Evolutionary conservation across 2,113 vertebrate species (phyloP), one percentile per base, ranked within the genome.

Genomic region (Canis aureus): DNA sequence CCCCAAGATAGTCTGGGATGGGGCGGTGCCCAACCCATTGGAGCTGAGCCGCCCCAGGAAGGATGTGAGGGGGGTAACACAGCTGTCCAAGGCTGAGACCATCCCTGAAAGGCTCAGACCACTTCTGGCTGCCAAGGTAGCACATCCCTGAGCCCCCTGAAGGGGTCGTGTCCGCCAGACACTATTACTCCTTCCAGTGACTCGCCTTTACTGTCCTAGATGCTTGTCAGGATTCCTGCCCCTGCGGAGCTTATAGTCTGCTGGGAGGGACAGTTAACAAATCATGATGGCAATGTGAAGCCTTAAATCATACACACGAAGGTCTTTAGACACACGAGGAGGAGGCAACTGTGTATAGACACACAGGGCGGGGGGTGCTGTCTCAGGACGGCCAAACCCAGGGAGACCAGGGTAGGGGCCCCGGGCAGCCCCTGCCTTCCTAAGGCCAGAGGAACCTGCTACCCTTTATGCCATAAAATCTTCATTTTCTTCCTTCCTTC

Each of bases 401-500:
- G 38, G 17, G 27, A 43, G 16, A 11, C 20, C 27, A 5, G 4
- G 35, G 2, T 11, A 1, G 15, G 59, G 32, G 3, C 16, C 11
- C 16, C 29, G n/a, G 69, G 23, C 6, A 17, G 43, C 1, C 29
- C 55, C 71, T 11, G n/a, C 4, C 38, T 62, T 53, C 49, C 66
- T 55, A 1, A 1, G 19, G 29, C 4, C 8, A 22, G 49, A 32
- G 53, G 35, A n/a, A 49, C 10, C 49, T 6, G 38, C 3, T 51
- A 27, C 0, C 0, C 3, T 64, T 87, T 51, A 4, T 10, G 6
- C 0, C 3, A 3, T 5, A 5, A 35, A n/a, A 55, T 6, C 57
- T 60, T 51, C 17, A 4, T 85, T 67, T 78, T 53, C 51, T 49
- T 95, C 82, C 38, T 89, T 87, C 51, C 35, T 59, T 73, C 35